phyloP scores from a whole-genome alignment of 2,113 vertebrate species.

The Pluvianellus socialis region DNA sequence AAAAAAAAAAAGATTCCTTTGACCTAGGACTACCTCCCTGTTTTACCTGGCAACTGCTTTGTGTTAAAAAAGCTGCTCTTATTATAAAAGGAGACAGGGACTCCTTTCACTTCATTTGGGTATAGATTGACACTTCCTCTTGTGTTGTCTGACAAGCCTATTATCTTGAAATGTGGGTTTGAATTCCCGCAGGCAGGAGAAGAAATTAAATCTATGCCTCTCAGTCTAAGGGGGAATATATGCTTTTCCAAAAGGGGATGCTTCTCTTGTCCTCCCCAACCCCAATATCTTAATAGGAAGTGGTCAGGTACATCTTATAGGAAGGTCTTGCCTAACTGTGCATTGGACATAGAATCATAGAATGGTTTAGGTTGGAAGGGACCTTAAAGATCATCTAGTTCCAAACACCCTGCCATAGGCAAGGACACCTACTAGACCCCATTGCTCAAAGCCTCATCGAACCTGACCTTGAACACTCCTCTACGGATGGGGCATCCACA shows the following conservation, averaged over 20 bases:
- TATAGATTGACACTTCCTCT: neutral
- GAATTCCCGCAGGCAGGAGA: neutral
- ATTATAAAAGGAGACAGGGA: neutral
- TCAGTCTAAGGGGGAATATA: neutral
- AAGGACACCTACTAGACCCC: no score
- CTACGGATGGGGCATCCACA: no score
- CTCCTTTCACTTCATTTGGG: neutral
- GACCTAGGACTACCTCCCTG: neutral
- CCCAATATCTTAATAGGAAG: neutral
- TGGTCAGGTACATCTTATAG: neutral
- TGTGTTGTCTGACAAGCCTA: neutral
- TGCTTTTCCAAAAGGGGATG: neutral
- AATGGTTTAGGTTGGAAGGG: no score
- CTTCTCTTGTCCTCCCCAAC: neutral
- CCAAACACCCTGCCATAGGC: no score
- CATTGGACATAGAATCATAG: no score
- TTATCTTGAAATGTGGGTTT: neutral
- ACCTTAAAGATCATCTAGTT: no score
- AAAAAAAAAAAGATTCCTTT: neutral
- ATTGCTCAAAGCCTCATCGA: no score
- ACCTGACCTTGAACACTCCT: no score
- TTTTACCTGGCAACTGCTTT: neutral
- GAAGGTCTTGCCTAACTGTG: neutral
- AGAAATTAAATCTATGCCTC: neutral
- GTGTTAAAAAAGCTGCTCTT: neutral